Conservation (phyloP, 1,140 invertebrate species). For the Cotesia glomerata region DNA sequence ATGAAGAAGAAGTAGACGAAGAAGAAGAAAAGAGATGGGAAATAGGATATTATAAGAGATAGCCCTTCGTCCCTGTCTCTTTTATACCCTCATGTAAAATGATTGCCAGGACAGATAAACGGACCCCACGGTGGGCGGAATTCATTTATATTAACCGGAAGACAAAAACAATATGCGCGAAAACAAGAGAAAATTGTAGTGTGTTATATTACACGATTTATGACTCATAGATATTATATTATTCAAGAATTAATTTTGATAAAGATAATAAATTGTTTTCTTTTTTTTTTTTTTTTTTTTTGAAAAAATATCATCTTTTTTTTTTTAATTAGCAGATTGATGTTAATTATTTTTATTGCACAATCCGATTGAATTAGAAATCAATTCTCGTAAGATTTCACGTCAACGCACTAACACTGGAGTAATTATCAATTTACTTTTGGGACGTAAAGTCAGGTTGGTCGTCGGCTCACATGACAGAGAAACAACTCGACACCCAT, state of each 20-base stretch:
- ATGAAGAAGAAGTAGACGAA: background rate
- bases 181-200: constrained; percentile 33
- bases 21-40: constrained; percentile 12
- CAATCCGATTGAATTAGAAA: background rate
- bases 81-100: background rate
- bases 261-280: background rate
- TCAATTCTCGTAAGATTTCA: background rate
- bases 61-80: constrained; percentile 1
- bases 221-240: constrained; percentile 15
- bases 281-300: too few relatives aligned
- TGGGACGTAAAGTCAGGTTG: background rate
- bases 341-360: background rate
- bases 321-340: too few relatives aligned
- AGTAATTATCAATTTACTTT: background rate
- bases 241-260: background rate
- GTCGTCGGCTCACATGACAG: background rate
- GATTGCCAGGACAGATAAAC: constrained; percentile 30
- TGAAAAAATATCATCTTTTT: background rate
- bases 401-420: background rate
- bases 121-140: constrained; percentile 34
- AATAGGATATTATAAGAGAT: constrained; percentile 24
- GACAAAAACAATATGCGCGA: constrained; percentile 34
- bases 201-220: constrained; percentile 33
- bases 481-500: constrained; percentile 35
- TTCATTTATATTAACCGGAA: constrained; percentile 35